phyloP scores from a whole-genome alignment of 2,113 vertebrate genomes.

The Triplophysa tibetana region DNA sequence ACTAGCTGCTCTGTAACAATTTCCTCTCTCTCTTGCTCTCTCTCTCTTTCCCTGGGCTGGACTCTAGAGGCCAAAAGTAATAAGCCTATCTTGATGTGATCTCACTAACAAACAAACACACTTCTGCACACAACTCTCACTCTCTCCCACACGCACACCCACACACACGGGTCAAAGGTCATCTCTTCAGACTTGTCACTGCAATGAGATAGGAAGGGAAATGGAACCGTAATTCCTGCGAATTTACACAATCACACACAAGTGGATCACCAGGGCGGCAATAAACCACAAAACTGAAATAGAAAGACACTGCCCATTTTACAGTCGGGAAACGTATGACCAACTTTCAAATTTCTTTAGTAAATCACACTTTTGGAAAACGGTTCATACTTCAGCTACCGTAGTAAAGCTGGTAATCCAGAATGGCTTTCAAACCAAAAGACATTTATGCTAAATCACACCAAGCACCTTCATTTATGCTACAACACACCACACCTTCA shows the following conservation, averaged over 20 bases:
- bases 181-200: constrained; percentile 23
- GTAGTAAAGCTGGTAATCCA: not conserved
- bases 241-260: constrained; percentile 30
- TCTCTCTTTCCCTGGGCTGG: constrained; percentile 19
- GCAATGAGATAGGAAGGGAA: constrained; percentile 17
- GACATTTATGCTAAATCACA: too few relatives aligned
- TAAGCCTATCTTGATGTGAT: constrained; percentile 64
- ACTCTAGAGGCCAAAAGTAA: constrained; percentile 64
- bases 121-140: constrained; percentile 33
- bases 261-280: constrained; percentile 21
- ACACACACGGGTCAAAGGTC: constrained; percentile 40
- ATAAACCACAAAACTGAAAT: constrained; percentile 8
- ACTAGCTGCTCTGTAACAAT: constrained; percentile 65
- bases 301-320: not conserved
- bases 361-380: not conserved
- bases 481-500: too few relatives aligned
- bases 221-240: not conserved
- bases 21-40: constrained; percentile 56
- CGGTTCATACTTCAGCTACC: too few relatives aligned
- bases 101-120: constrained; percentile 56
- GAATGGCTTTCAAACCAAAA: too few relatives aligned
- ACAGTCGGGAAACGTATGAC: not conserved
- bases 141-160: constrained; percentile 23
- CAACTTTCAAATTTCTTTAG: not conserved
- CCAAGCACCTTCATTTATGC: too few relatives aligned